Base-by-base conservation (phyloP, 2,888 invertebrate genomes). In the Heliconius cydno region DNA sequence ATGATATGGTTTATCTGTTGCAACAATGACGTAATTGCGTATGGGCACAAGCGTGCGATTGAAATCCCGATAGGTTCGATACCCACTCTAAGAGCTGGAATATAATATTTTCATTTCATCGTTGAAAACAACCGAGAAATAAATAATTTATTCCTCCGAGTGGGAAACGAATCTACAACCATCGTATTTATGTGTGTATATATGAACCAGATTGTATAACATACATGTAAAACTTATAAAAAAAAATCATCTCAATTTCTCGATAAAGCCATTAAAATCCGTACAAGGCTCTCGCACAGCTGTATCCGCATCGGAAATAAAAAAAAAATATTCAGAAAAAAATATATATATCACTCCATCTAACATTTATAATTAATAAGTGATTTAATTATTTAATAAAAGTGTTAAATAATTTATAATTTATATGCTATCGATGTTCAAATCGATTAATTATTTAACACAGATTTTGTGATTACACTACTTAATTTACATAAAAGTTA, bases 291-390 rank as follows among this genome's bases (percentile, higher is more conserved):
- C 15, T 41, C 41, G 41, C 70, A 25, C 70, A 70, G 46, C 41
- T 70, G 70, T 70, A 70, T 70, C 70, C 70, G 70, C 25, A 41
- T 70, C 70, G 70, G 70, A 70, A 70, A 70, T 70, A 25, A 70
- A 46, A 70, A 46, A 70, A 70, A 70, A 70, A 60, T 60, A n/a
- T 60, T n/a, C 10, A n/a, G 22, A 12, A n/a, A 60, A 60, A 57
- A 60, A 12, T 12, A 57, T 22, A 3, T 52, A 22, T 12, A 70
- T 41, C 5, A 25, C 70, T 70, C 7, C 25, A 41, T 70, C 10
- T 68, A 38, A 68, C n/a, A 68, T n/a, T 52, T 38, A 38, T 68
- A 68, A 67, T 67, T 34, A 67, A 34, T 65, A 25, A 22, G 7
- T 67, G 10, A 68, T 38, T 38, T 22, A 68, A 68, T 38, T 34